Percentiles rank a stretch among this genome's conserved stretches.
phyloP scores from a whole-genome alignment of 2,113 vertebrate genomes.

The Amblyornis subalaris region DNA sequence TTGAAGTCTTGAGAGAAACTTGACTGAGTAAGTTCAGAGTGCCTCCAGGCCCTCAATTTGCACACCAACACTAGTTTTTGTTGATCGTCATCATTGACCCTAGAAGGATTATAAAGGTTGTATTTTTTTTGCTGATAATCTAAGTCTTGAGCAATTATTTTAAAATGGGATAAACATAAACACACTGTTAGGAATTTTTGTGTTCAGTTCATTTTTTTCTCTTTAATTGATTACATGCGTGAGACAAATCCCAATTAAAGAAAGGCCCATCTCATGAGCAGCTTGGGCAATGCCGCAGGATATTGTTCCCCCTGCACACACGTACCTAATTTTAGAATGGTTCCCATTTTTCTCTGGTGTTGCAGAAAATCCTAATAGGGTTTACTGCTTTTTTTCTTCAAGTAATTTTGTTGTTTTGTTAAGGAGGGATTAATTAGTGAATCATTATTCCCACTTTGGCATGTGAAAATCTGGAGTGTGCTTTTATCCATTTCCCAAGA shows the following conservation, averaged over 20 bases:
- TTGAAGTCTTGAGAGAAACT: constrained; percentile 51
- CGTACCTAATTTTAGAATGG: background rate
- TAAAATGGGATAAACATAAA: constrained; percentile 14
- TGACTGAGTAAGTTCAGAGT: background rate
- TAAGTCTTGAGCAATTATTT: background rate
- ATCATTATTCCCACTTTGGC: constrained; percentile 60
- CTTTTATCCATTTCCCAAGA: constrained; percentile 65
- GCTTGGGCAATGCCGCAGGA: background rate
- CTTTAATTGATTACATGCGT: background rate
- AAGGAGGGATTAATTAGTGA: constrained; percentile 56
- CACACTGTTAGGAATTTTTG: background rate
- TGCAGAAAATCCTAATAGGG: constrained; percentile 3
- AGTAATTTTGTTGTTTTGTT: constrained; percentile 31
- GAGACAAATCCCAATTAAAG: background rate
- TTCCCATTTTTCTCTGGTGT: constrained; percentile 14
- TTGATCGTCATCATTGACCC: background rate
- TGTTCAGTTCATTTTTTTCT: background rate
- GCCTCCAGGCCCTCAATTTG: constrained; percentile 37
- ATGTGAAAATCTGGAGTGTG: constrained; percentile 47
- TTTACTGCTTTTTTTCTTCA: background rate
- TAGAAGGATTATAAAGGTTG: background rate
- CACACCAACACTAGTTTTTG: constrained; percentile 14
- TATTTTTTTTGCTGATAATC: background rate
- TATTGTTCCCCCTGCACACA: background rate
- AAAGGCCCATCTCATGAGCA: background rate